phyloP scores from a whole-genome alignment of 2,888 invertebrate species.

The Odontocerum albicorne region DNA sequence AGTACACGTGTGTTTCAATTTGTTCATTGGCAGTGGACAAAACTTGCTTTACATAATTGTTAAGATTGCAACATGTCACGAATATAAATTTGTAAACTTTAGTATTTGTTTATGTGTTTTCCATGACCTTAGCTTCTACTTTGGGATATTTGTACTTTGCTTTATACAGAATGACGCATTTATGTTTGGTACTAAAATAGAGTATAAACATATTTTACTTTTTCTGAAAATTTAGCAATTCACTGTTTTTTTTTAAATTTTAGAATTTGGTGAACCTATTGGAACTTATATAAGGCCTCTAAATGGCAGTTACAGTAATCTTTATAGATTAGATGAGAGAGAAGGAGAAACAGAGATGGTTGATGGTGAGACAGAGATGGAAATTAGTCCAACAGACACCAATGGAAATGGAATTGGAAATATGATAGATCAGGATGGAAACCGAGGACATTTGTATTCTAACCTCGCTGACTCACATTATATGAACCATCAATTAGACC shows the following conservation, averaged over 20 bases:
- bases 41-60: too few relatives aligned
- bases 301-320: constrained; percentile 32
- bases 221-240: background rate
- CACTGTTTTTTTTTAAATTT: constrained; percentile 1
- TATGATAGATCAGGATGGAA: constrained; percentile 8
- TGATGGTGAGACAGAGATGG: constrained; percentile 9
- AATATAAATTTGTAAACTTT: too few relatives aligned
- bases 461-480: constrained; percentile 40
- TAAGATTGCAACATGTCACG: too few relatives aligned
- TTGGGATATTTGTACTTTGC: too few relatives aligned
- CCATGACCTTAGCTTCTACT: too few relatives aligned
- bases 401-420: background rate
- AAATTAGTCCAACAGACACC: background rate
- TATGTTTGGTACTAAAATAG: too few relatives aligned
- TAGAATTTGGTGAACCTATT: constrained; percentile 28
- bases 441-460: constrained; percentile 35
- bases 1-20: too few relatives aligned
- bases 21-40: too few relatives aligned
- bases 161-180: too few relatives aligned
- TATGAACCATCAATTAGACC: constrained; percentile 59
- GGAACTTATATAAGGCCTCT: constrained; percentile 26
- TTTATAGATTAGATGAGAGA: constrained; percentile 31
- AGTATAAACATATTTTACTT: too few relatives aligned
- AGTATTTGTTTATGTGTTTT: too few relatives aligned
- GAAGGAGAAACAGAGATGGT: constrained; percentile 21